These are phyloP conservation scores for Pterostichus madidus DNA, from an alignment of 2,888 invertebrate genomes.

Conservation along the genomic window DNA sequence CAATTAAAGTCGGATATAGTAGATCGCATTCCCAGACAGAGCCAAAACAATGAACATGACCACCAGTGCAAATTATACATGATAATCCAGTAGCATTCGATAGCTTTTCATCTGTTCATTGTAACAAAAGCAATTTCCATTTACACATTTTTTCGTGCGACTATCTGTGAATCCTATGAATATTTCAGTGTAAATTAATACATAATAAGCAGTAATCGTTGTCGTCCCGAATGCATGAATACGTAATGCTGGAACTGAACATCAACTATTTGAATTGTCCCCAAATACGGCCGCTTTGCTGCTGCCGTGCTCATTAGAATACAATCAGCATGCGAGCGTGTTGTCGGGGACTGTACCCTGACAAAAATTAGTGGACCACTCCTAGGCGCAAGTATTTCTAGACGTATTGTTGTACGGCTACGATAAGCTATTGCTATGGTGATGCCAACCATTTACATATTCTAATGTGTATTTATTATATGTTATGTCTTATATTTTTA, in stretches of 20 bases:
- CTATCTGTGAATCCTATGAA: background rate
- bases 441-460: conserved; percentile 25
- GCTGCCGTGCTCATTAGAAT: conserved; percentile 24
- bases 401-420: conserved; percentile 2
- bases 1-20: no score
- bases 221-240: conserved; percentile 36
- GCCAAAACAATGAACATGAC: no score
- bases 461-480: conserved; percentile 23
- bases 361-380: conserved; percentile 35
- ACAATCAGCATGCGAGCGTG: conserved; percentile 22
- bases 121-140: no score
- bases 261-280: conserved; percentile 42
- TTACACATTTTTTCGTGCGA: no score
- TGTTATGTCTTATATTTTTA: background rate
- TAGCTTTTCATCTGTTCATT: no score
- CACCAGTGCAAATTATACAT: no score
- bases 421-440: no score
- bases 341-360: background rate
- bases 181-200: background rate
- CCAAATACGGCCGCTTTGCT: conserved; percentile 31
- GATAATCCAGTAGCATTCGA: no score
- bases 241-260: background rate
- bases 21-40: no score
- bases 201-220: background rate
- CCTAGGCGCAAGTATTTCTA: conserved; percentile 14